Percentiles rank a stretch among this genome's conserved stretches.
Evolutionary conservation across 2,113 vertebrate genomes (phyloP).

Genomic region (Seriola dumerili): DNA sequence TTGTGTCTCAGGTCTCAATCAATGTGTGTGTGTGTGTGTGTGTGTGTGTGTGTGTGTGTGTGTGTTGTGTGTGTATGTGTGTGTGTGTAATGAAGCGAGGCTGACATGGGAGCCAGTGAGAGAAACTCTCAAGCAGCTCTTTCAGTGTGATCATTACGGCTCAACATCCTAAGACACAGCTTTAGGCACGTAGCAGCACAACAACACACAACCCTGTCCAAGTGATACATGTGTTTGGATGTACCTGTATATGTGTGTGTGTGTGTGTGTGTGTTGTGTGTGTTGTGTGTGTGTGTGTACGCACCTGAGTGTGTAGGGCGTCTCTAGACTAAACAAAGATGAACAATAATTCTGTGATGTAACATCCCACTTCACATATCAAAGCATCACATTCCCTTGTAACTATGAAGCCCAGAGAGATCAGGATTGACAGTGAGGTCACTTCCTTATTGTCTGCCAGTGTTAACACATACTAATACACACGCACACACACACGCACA

Average conservation of each 20-base stretch:
- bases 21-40: neutral
- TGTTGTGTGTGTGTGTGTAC: no score
- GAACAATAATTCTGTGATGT: slow-evolving; percentile 28
- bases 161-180: slow-evolving; percentile 54
- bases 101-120: no score
- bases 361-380: slow-evolving; percentile 29
- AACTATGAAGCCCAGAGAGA: slow-evolving; percentile 40
- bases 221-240: neutral
- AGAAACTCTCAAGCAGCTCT: no score
- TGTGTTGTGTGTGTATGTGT: neutral
- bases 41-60: neutral
- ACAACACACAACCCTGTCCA: no score
- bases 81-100: no score
- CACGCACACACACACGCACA: neutral
- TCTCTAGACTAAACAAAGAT: neutral
- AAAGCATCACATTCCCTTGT: slow-evolving; percentile 4
- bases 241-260: slow-evolving; percentile 13
- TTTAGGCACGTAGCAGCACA: neutral
- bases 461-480: slow-evolving; percentile 43
- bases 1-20: neutral
- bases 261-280: neutral
- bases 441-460: slow-evolving; percentile 62
- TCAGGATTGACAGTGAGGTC: slow-evolving; percentile 51
- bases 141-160: slow-evolving; percentile 42
- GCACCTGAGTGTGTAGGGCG: neutral